phyloP scores from a whole-genome alignment of 2,113 vertebrate genomes.

The Rhodinocichla rosea region DNA sequence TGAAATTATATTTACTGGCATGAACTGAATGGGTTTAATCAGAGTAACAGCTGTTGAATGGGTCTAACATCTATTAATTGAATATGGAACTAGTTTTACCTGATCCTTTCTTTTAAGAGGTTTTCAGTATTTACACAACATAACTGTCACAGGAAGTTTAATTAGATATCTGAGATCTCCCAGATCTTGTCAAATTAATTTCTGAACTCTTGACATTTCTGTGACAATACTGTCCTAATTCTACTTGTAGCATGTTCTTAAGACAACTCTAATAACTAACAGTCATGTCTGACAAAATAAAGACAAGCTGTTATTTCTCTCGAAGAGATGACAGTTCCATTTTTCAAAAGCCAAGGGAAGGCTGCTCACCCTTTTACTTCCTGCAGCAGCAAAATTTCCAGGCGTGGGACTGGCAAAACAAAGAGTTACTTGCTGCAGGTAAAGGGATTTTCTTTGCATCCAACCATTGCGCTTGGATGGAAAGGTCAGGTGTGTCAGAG shows the following conservation, averaged over 20 bases:
- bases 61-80: not conserved
- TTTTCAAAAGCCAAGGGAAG: not conserved
- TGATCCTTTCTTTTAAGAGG: not conserved
- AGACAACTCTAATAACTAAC: constrained; percentile 16
- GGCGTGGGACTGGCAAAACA: constrained; percentile 3
- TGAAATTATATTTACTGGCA: not conserved
- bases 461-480: not conserved
- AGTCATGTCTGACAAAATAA: constrained; percentile 43
- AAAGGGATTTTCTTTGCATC: constrained; percentile 20
- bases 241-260: constrained; percentile 25
- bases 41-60: not conserved
- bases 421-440: constrained; percentile 45
- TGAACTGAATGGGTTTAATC: not conserved
- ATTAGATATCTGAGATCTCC: constrained; percentile 21
- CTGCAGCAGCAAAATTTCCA: constrained; percentile 35
- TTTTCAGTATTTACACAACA: constrained; percentile 20
- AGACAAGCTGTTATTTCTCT: constrained; percentile 42
- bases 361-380: not conserved
- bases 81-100: not conserved
- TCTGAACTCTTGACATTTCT: constrained; percentile 40
- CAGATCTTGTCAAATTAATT: constrained; percentile 46
- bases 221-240: constrained; percentile 18
- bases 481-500: constrained; percentile 68
- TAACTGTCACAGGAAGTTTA: constrained; percentile 10
- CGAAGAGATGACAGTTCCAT: not conserved